Conservation (phyloP, 1,140 invertebrate genomes). For the Brachionus sp. region DNA sequence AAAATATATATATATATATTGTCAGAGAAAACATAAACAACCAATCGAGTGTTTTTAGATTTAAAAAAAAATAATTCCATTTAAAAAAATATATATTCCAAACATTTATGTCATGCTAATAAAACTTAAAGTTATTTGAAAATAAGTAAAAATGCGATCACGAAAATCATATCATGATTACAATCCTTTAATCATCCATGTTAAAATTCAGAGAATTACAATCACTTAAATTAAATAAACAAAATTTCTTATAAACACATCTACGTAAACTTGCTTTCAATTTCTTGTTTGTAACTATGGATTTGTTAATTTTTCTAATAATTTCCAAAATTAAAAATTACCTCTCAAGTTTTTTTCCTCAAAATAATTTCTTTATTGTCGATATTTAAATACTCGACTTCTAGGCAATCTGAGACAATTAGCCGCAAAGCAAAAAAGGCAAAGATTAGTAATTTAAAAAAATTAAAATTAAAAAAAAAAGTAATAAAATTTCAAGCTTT, state of each 20-base stretch:
- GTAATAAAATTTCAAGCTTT: neutral
- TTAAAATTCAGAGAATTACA: neutral
- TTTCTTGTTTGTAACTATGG: slow-evolving; percentile 39
- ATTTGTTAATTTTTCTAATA: slow-evolving; percentile 27
- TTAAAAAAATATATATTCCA: neutral
- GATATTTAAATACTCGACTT: neutral
- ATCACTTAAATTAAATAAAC: neutral
- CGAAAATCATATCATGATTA: slow-evolving; percentile 1
- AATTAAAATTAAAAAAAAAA: neutral
- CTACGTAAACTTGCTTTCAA: neutral
- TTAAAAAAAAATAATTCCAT: neutral
- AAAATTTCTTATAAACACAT: slow-evolving; percentile 4
- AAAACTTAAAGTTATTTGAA: neutral
- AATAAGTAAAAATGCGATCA: neutral
- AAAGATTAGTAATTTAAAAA: slow-evolving; percentile 1
- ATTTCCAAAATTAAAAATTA: neutral
- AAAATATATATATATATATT: neutral
- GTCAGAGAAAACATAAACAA: neutral
- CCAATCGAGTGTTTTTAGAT: slow-evolving; percentile 4
- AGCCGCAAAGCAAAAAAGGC: neutral
- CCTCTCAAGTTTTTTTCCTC: slow-evolving; percentile 12
- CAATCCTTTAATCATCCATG: neutral
- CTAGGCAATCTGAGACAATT: slow-evolving; percentile 8
- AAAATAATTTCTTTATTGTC: neutral
- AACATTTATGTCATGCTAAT: neutral